Conservation (phyloP, 1,140 invertebrate species). For the Lepeophtheirus salmonis region DNA sequence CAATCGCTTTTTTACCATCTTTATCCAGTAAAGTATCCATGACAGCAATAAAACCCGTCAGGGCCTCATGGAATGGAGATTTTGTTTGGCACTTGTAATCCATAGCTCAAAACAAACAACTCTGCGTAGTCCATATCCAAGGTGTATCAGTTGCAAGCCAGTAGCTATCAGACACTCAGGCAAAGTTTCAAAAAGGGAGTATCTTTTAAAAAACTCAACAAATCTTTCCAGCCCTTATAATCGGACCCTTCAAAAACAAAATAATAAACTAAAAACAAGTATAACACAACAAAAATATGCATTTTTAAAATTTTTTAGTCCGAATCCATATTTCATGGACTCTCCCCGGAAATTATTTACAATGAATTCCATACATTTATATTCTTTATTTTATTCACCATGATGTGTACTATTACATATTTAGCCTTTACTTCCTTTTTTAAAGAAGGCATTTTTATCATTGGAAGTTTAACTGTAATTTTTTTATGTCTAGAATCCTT, state of each 20-base stretch:
- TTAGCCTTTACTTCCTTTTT: no score
- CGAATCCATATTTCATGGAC: no score
- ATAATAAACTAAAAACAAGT: no score
- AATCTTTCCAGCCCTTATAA: constrained; percentile 76
- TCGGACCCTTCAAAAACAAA: constrained; percentile 95
- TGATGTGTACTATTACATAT: no score
- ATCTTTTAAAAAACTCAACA: constrained; percentile 51
- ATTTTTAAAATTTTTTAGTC: no score
- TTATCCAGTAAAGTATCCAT: constrained; percentile 63
- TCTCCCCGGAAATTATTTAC: no score
- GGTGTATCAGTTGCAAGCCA: constrained; percentile 64
- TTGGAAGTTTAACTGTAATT: no score
- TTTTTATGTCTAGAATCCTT: no score
- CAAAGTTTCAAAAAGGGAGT: constrained; percentile 62
- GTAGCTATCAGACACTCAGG: constrained; percentile 96
- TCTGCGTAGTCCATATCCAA: constrained; percentile 87
- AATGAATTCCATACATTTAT: no score
- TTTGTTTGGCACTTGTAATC: constrained; percentile 66
- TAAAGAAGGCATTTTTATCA: no score
- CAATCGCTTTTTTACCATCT: constrained; percentile 59
- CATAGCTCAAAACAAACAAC: constrained; percentile 79
- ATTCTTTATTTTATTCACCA: no score
- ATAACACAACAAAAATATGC: no score
- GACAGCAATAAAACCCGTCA: constrained; percentile 66
- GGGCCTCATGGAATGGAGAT: constrained; percentile 84